Evolutionary conservation across 2,888 invertebrate genomes (phyloP).

Genomic region (Steromphala cineraria): DNA sequence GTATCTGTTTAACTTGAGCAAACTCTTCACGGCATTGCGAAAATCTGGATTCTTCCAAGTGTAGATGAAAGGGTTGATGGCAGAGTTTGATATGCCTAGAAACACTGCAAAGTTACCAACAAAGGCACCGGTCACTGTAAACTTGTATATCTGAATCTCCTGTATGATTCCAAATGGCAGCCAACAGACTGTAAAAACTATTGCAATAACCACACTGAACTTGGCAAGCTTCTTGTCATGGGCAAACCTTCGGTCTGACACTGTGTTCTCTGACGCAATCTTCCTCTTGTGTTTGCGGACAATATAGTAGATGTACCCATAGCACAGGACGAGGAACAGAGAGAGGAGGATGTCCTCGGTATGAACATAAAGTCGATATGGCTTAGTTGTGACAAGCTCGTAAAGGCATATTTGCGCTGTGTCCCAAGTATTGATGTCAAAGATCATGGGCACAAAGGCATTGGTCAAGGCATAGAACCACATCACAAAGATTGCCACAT

Average conservation of each 20-base stretch:
- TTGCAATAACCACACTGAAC: conserved; percentile 40
- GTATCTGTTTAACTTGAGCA: conserved; percentile 30
- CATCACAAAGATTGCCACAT: conserved; percentile 33
- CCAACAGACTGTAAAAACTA: conserved; percentile 48
- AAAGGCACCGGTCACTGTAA: background rate
- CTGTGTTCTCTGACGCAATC: conserved; percentile 26
- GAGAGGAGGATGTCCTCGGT: conserved; percentile 37
- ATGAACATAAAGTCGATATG: conserved; percentile 32
- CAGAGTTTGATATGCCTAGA: conserved; percentile 48
- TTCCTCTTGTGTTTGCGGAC: conserved; percentile 37
- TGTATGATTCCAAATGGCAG: conserved; percentile 47
- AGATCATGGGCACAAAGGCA: conserved; percentile 33
- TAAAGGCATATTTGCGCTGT: conserved; percentile 42
- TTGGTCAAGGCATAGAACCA: conserved; percentile 42
- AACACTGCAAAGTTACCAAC: conserved; percentile 42
- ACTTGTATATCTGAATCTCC: conserved; percentile 28
- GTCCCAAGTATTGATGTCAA: conserved; percentile 41
- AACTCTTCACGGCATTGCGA: conserved; percentile 39
- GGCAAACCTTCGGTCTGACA: conserved; percentile 19
- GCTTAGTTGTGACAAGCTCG: conserved; percentile 42
- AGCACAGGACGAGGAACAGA: conserved; percentile 39
- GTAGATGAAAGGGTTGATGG: conserved; percentile 53
- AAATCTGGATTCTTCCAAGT: conserved; percentile 51
- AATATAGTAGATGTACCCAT: conserved; percentile 37
- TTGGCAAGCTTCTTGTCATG: conserved; percentile 36